Conservation (phyloP, 2,113 vertebrate species). For the Plecturocebus donacophilus region DNA sequence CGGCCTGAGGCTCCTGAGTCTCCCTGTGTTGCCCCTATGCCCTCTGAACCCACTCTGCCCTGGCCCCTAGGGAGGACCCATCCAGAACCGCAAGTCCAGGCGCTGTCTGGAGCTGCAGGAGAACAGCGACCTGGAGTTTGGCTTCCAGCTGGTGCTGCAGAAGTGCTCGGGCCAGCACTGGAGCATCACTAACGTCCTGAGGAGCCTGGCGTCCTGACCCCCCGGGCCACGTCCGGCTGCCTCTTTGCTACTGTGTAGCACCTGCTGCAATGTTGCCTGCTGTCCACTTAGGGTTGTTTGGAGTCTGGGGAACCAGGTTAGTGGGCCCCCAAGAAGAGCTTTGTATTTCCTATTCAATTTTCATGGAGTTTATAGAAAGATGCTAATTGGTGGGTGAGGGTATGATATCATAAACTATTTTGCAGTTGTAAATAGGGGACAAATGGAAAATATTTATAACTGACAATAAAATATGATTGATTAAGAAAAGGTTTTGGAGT, state of each 20-base stretch:
- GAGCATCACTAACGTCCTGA: conserved; percentile 95
- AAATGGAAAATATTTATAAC: conserved; percentile 93
- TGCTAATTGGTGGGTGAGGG: conserved; percentile 84
- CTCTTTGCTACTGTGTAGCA: conserved; percentile 98
- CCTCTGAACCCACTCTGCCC: neutral
- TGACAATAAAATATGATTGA: conserved; percentile 88
- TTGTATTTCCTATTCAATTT: conserved; percentile 90
- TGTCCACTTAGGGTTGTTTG: conserved; percentile 84
- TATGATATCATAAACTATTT: conserved; percentile 90
- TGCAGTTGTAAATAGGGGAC: conserved; percentile 92
- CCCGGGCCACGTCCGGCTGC: conserved; percentile 50
- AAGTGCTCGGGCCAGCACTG: conserved; percentile 96
- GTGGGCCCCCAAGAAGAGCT: conserved; percentile 79
- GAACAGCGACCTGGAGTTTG: conserved; percentile 93
- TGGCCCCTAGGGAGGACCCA: conserved; percentile 92
- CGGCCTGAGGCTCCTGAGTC: neutral
- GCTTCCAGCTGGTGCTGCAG: conserved; percentile 95
- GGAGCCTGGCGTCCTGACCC: conserved; percentile 88
- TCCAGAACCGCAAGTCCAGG: conserved; percentile 98
- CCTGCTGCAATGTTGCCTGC: conserved; percentile 86
- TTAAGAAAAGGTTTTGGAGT: conserved; percentile 77
- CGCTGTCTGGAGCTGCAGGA: conserved; percentile 96
- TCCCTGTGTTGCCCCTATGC: fast-evolving
- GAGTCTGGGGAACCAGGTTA: conserved; percentile 86
- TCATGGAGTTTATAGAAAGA: conserved; percentile 88